phyloP scores from a whole-genome alignment of 2,888 invertebrate genomes.

The Nyleta sp. region DNA sequence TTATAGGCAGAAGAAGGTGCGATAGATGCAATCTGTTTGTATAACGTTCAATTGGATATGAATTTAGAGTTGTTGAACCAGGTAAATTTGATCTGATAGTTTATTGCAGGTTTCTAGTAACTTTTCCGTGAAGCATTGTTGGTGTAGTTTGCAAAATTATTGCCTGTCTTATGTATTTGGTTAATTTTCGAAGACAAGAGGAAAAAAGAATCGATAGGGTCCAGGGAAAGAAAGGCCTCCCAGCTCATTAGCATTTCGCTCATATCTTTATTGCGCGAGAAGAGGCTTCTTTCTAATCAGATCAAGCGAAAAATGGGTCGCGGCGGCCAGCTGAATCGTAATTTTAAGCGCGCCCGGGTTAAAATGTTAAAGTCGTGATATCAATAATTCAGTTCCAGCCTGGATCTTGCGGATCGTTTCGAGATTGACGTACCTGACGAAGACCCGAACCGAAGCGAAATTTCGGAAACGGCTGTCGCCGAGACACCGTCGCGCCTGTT shows the following conservation, averaged over 20 bases:
- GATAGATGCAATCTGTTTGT: too few relatives aligned
- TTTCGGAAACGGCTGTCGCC: constrained; percentile 53
- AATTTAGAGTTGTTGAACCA: too few relatives aligned
- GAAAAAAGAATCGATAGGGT: constrained; percentile 13
- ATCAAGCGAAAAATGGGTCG: constrained; percentile 38
- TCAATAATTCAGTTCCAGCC: constrained; percentile 50
- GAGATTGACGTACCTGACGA: constrained; percentile 10
- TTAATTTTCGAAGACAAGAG: background rate
- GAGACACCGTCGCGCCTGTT: constrained; percentile 29
- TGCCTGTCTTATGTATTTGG: too few relatives aligned
- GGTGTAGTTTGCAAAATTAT: too few relatives aligned
- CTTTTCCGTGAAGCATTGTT: too few relatives aligned
- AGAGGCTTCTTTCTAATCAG: constrained; percentile 28
- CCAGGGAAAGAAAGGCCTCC: background rate
- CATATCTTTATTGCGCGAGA: constrained; percentile 26
- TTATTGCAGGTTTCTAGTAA: too few relatives aligned
- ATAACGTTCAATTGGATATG: too few relatives aligned
- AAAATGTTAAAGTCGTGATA: constrained; percentile 33
- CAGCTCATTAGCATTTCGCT: constrained; percentile 35
- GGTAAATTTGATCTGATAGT: too few relatives aligned
- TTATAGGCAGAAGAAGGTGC: too few relatives aligned
- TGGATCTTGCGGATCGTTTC: background rate
- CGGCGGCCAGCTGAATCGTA: constrained; percentile 19
- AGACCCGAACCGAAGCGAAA: constrained; percentile 17
- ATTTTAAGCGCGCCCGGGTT: constrained; percentile 19